Evolutionary conservation across 2,888 invertebrate genomes (phyloP).

Genomic region (Euphydryas editha): DNA sequence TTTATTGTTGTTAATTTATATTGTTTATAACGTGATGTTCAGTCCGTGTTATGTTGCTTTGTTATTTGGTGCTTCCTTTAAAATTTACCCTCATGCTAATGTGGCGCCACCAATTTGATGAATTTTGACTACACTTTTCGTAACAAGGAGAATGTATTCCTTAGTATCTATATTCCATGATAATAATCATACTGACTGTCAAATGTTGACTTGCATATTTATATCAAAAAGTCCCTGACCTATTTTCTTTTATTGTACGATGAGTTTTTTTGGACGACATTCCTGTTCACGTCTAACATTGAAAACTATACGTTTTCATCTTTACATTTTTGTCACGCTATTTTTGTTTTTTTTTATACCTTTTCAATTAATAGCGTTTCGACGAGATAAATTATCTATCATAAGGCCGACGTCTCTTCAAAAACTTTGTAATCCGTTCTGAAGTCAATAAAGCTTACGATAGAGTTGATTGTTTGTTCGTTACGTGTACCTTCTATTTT

Average conservation of each 20-base stretch:
- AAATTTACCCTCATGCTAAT: too few relatives aligned
- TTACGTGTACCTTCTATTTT: background rate
- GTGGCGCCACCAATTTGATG: too few relatives aligned
- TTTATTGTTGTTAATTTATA: too few relatives aligned
- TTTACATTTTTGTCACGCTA: background rate
- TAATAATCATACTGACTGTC: background rate
- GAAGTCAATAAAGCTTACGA: slow-evolving; percentile 10
- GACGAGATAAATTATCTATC: background rate
- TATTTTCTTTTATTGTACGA: background rate
- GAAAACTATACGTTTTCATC: background rate
- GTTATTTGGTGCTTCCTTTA: too few relatives aligned
- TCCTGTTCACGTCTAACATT: background rate
- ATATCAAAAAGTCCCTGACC: background rate
- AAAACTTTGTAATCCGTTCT: background rate
- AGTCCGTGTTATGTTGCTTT: too few relatives aligned
- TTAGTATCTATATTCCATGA: too few relatives aligned
- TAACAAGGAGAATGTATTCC: too few relatives aligned
- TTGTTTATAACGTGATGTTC: too few relatives aligned
- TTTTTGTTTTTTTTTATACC: background rate
- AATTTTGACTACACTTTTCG: too few relatives aligned
- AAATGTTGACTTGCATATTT: background rate
- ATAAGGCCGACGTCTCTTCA: background rate
- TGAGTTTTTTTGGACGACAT: background rate
- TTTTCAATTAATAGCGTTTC: background rate
- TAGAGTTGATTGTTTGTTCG: slow-evolving; percentile 1